These are phyloP conservation scores for Synergus laeviventris DNA, from an alignment of 2,888 invertebrate genomes.

Conservation along the genomic window DNA sequence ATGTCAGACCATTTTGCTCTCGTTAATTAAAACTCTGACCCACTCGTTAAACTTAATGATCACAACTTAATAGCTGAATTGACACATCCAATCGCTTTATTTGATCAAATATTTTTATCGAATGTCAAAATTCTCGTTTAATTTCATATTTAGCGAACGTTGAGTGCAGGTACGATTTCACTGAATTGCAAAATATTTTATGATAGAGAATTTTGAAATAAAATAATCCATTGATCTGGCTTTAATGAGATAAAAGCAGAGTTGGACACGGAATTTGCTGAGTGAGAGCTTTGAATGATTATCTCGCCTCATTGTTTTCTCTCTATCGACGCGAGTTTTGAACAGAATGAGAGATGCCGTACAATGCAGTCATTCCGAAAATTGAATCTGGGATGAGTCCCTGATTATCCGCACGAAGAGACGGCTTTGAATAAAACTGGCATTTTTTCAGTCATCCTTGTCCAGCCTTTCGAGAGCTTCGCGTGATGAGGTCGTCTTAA, in stretches of 20 bases:
- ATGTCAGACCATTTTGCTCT: constrained; percentile 50
- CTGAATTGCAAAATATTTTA: background rate
- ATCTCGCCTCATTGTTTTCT: constrained; percentile 1
- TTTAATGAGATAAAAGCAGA: background rate
- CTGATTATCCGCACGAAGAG: constrained; percentile 54
- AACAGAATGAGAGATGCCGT: background rate
- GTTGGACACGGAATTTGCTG: background rate
- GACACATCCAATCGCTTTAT: background rate
- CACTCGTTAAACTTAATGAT: constrained; percentile 1
- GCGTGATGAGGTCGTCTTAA: constrained; percentile 50
- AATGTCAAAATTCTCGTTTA: background rate
- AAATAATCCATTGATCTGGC: background rate
- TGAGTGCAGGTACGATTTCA: background rate
- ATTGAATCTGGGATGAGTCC: constrained; percentile 15
- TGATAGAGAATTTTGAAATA: background rate
- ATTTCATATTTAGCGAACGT: background rate
- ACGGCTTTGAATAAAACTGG: constrained; percentile 41
- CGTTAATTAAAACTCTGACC: constrained; percentile 53
- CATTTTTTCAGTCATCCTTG: constrained; percentile 30
- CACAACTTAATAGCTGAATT: background rate
- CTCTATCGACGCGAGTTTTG: constrained; percentile 14
- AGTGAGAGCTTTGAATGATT: background rate
- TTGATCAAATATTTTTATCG: background rate
- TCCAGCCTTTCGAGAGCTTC: constrained; percentile 38
- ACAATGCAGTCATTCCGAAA: constrained; percentile 36